Evolutionary conservation across 2,113 vertebrate genomes (phyloP).

Genomic region (Ophiodon elongatus): DNA sequence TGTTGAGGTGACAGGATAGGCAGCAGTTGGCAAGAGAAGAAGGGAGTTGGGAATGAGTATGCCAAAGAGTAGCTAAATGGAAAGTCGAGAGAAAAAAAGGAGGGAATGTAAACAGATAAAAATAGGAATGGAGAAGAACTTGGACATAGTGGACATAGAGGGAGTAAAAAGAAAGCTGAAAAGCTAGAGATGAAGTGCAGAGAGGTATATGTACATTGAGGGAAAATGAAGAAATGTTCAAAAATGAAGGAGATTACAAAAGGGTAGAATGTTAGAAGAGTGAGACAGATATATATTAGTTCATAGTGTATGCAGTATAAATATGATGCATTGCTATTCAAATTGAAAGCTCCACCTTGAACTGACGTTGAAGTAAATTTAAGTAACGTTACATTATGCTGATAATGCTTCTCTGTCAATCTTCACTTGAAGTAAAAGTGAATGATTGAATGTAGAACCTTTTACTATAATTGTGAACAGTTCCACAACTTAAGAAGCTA

Average conservation of each 20-base stretch:
- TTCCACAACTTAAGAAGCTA: not conserved
- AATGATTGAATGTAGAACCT: not conserved
- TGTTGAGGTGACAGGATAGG: conserved; percentile 12
- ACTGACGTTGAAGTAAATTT: not conserved
- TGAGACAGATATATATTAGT: not conserved
- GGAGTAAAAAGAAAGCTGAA: not conserved
- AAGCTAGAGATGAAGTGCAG: not conserved
- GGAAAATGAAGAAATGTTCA: not conserved
- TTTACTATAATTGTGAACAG: not conserved
- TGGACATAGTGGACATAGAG: not conserved
- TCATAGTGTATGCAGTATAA: not conserved
- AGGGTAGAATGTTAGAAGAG: not conserved
- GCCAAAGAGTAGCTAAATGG: not conserved
- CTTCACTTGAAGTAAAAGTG: not conserved
- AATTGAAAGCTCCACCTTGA: not conserved
- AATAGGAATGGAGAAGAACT: not conserved
- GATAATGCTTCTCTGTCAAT: not conserved
- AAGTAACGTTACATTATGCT: not conserved
- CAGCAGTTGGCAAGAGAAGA: not conserved
- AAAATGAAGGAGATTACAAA: not conserved
- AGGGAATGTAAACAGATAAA: not conserved
- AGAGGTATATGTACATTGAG: not conserved
- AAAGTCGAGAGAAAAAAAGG: not conserved
- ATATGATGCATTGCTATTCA: not conserved
- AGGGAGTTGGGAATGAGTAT: not conserved